Evolutionary conservation across 2,113 vertebrate genomes (phyloP), one percentile per base, ranked within the genome.

Genomic region (Henicopernis longicauda): DNA sequence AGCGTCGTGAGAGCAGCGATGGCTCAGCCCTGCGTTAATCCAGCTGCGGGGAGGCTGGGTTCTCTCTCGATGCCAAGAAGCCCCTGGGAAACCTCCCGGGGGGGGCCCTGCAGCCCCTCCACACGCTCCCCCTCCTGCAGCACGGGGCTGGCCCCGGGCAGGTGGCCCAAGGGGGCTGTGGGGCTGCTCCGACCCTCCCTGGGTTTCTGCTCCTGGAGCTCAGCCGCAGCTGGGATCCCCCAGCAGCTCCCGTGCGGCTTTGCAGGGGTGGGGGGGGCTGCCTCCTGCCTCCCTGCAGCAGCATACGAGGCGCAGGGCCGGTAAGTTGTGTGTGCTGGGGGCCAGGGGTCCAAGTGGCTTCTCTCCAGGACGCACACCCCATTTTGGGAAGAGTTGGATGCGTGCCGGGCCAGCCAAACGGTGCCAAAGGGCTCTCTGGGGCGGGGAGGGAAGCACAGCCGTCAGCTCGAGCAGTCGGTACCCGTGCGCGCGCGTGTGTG

Each of bases 111-210:
- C 63, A 78, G 17, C n/a, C 88, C 36, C 42, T 45, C 29, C 16
- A 12, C 14, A 19, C 12, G 0, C 11, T 89, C 14, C 14, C 9
- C 20, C n/a, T 69, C 36, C 59, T 40, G 59, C 49, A 15, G 54
- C 11, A 0, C 1, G 2, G n/a, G 22, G 38, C 45, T 76, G 31
- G 86, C 12, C 57, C 66, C 82, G 27, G 45, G 59, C 16, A 25
- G 44, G 59, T 0, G 1, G 65, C 55, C 49, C 34, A 32, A 5
- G 2, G 4, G 38, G 62, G 55, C 42, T 45, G 52, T 6, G 58
- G 6, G 47, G 31, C 7, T n/a, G 18, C 31, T 31, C n/a, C 0
- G 2, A 36, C 14, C 5, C 16, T 27, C 16, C 1, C 36, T 3
- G 23, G 5, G 31, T 57, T 11, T 57, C 44, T 54, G 38, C 50